phyloP scores from a whole-genome alignment of 2,797 vertebrate genomes.

The Synanceia verrucosa region DNA sequence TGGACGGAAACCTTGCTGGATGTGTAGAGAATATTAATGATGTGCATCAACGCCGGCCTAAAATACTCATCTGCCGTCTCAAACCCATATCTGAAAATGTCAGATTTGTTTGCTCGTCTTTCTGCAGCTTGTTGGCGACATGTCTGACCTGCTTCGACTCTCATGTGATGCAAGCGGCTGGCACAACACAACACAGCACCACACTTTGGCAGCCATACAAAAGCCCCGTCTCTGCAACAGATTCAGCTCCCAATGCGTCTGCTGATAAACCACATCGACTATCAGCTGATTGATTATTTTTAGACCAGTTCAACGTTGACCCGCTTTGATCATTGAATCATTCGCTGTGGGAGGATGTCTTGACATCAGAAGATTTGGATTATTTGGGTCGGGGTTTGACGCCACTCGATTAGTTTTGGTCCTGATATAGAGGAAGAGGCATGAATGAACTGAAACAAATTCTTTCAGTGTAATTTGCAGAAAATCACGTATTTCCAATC shows the following conservation, averaged over 20 bases:
- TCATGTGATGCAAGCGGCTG: slow-evolving; percentile 31
- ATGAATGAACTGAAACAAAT: background rate
- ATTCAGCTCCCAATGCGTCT: slow-evolving; percentile 16
- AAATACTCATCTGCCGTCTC: background rate
- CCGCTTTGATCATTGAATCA: slow-evolving; percentile 23
- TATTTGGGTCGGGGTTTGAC: slow-evolving; percentile 44
- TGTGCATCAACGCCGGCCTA: background rate
- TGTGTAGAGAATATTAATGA: background rate
- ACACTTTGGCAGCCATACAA: slow-evolving; percentile 1
- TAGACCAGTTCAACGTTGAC: slow-evolving; percentile 19
- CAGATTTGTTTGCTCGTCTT: background rate
- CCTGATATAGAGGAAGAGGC: background rate
- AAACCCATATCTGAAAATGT: background rate
- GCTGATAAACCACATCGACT: slow-evolving; percentile 12
- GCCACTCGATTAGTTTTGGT: slow-evolving; percentile 18
- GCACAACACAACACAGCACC: background rate
- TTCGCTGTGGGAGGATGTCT: slow-evolving; percentile 13
- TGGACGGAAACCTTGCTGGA: slow-evolving; percentile 10
- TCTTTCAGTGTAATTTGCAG: background rate
- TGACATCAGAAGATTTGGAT: slow-evolving; percentile 20
- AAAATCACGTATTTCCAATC: background rate
- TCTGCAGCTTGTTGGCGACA: slow-evolving; percentile 14
- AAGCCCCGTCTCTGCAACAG: background rate
- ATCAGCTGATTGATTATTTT: slow-evolving; percentile 66
- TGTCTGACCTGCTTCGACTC: slow-evolving; percentile 19